Evolutionary conservation across 2,797 vertebrate species (phyloP).

Genomic region (Leptatherina wallacei): DNA sequence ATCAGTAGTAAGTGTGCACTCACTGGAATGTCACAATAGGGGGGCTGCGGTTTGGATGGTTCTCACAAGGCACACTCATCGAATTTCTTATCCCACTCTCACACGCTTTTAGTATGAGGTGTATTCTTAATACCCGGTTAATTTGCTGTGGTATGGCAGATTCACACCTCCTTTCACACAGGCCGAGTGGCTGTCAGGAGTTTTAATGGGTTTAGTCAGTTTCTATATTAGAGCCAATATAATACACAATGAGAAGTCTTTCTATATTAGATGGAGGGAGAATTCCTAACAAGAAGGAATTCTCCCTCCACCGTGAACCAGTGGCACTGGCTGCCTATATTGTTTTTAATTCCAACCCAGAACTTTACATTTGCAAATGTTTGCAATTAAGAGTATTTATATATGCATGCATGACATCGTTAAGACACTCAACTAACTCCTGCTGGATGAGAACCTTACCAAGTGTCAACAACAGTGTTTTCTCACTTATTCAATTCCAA

Average conservation of each 20-base stretch:
- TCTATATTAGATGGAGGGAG: constrained; percentile 47
- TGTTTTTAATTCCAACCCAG: background rate
- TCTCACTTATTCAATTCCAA: constrained; percentile 59
- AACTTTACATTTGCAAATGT: constrained; percentile 5
- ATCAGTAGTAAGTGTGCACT: constrained; percentile 65
- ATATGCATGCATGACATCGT: background rate
- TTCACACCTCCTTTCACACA: constrained; percentile 68
- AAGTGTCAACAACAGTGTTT: constrained; percentile 54
- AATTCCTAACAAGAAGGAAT: constrained; percentile 33
- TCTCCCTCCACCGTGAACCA: background rate
- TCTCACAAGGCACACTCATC: constrained; percentile 65
- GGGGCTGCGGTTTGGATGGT: constrained; percentile 58
- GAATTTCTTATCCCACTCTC: constrained; percentile 60
- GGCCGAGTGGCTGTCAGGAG: constrained; percentile 63
- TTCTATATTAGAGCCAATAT: constrained; percentile 54
- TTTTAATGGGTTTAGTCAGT: constrained; percentile 65
- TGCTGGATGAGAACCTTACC: constrained; percentile 46
- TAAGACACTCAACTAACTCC: background rate
- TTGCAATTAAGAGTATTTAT: background rate
- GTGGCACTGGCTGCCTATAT: background rate
- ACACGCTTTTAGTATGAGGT: constrained; percentile 58
- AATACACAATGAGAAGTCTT: constrained; percentile 52
- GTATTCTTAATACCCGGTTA: constrained; percentile 68
- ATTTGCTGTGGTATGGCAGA: constrained; percentile 66
- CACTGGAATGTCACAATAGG: constrained; percentile 60